Base-by-base conservation (phyloP, 2,797 vertebrate genomes). In the Hipposideros larvatus region DNA sequence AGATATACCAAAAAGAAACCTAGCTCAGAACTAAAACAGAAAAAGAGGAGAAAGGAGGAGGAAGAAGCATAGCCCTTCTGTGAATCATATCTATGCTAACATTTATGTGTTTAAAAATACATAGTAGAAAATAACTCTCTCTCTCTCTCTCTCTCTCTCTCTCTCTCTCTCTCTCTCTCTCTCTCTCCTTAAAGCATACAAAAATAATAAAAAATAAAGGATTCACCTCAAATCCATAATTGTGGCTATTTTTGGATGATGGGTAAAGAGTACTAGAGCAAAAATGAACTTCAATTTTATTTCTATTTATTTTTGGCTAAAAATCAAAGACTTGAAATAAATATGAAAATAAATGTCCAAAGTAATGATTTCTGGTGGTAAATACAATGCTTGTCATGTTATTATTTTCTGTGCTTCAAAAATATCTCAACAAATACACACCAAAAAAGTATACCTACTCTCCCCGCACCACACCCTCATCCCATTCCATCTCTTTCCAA, bases 261-360 rank as follows among this genome's bases (percentile, higher is more conserved):
- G 7, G 51, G 21, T 66, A 91, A 74, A 83, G 7, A 24, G 7
- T 87, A 57, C 70, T 37, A 37, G 18, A 66, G 16, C 22, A 65
- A 59, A 78, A 87, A 87, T 5, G 34, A 55, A 43, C 15, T 53
- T 68, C 15, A 71, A 48, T 73, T 94, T 43, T 57, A 94, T 96
- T 83, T 77, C 7, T 16, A 31, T 2, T 51, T 68, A 71, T 75
- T 86, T 87, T 71, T 84, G 9, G 11, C 78, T 31, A 82, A 87
- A 95, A 83, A 61, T 85, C 14, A 94, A 90, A 78, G 21, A 43
- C 65, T 57, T 66, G 19, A 71, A 75, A 34, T 6, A 86, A 95
- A 93, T 71, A 75, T n/a, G 26, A 51, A 85, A 93, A 48, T 1
- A 78, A 66, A 92, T 51, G 7, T 65, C 83, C 66, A 83, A 91